phyloP scores from a whole-genome alignment of 2,113 vertebrate species.

The Melierax canorus region DNA sequence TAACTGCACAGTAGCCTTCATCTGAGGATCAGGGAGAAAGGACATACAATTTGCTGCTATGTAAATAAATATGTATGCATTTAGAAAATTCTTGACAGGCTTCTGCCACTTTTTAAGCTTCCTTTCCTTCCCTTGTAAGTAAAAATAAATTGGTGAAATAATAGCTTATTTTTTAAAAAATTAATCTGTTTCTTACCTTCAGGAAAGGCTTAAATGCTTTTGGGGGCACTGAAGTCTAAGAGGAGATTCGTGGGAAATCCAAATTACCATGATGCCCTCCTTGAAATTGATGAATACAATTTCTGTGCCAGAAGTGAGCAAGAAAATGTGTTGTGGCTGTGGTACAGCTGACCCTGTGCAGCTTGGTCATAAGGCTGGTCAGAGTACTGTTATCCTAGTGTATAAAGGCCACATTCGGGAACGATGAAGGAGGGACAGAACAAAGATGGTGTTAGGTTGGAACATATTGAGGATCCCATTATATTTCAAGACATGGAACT shows the following conservation, averaged over 20 bases:
- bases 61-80: background rate
- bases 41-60: accelerated
- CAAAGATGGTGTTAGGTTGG: background rate
- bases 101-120: background rate
- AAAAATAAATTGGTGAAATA: background rate
- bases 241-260: background rate
- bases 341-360: background rate
- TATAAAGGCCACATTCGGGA: background rate
- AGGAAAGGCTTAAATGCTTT: background rate
- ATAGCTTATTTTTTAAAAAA: background rate
- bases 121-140: background rate
- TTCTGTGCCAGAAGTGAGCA: background rate
- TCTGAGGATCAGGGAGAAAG: background rate
- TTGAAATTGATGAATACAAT: background rate
- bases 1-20: background rate
- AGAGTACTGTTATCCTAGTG: background rate
- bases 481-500: background rate
- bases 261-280: accelerated
- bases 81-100: background rate
- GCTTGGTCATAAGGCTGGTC: background rate
- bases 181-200: accelerated
- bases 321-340: background rate
- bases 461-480: accelerated
- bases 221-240: background rate
- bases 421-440: background rate